Conservation (phyloP, 2,888 invertebrate species). For the Philhelius pedissequus region DNA sequence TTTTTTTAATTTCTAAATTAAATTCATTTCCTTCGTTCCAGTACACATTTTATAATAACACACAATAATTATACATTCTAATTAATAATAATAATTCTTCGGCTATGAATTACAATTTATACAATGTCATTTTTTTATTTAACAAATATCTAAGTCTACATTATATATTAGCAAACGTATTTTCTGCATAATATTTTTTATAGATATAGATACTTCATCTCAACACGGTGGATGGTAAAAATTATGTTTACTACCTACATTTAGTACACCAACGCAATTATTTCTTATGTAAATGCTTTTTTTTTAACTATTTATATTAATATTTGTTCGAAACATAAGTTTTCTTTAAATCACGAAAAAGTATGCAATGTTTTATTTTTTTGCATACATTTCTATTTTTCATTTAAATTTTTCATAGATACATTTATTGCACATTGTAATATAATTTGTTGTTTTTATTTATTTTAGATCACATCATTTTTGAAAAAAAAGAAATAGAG, state of each 20-base stretch:
- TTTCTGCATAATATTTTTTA: constrained; percentile 21
- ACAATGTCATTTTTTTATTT: constrained; percentile 26
- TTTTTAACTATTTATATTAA: neutral
- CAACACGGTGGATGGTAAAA: neutral
- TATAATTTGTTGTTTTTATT: constrained; percentile 16
- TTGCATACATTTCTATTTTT: neutral
- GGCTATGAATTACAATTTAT: constrained; percentile 50
- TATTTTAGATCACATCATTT: constrained; percentile 56
- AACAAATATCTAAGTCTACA: constrained; percentile 55
- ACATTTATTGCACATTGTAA: constrained; percentile 59
- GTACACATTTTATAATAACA: constrained; percentile 48
- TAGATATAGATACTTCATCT: neutral
- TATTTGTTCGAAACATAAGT: neutral
- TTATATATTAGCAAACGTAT: constrained; percentile 4
- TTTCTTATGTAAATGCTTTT: neutral
- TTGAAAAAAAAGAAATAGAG: neutral
- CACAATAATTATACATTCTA: constrained; percentile 42
- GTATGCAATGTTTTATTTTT: neutral
- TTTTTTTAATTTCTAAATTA: constrained; percentile 46
- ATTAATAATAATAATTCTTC: constrained; percentile 39
- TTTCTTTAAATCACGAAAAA: constrained; percentile 11
- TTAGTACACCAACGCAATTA: constrained; percentile 60
- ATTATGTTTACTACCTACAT: constrained; percentile 53
- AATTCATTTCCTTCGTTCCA: constrained; percentile 62
- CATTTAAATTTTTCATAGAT: constrained; percentile 18